Base-by-base conservation (phyloP, 2,888 invertebrate genomes). In the Alcis repandata region DNA sequence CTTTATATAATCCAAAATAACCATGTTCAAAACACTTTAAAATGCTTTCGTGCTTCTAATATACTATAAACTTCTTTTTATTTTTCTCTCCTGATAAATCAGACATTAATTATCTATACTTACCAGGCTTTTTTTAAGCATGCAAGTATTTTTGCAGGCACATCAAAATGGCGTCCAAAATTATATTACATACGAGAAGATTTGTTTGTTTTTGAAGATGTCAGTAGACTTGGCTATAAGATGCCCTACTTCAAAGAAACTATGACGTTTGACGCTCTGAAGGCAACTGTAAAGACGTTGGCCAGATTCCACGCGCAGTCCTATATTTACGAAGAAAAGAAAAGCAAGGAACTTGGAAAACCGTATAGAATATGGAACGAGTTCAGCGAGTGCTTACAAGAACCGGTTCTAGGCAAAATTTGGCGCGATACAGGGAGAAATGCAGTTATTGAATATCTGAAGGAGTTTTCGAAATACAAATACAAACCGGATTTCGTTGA, bases 291-390 rank as follows among this genome's bases (percentile, higher is more conserved):
- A 6, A 80, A 85, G 72, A 80, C 91, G 0, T 65, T 94, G 54
- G 94, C 94, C 0, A 85, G 76, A 68, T 94, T 94, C 74, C 94
- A 94, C 74, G 90, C 94, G 0, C 86, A 94, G 36, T 88, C 92
- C 0, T 84, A 87, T 17, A 89, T 94, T 59, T 91, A 85, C 64
- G 94, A 94, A 77, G 87, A 90, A 70, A 87, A 57, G 48, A 92
- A 79, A 79, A 87, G 75, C 71, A 87, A 72, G 68, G 80, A 78
- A 78, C 71, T 89, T 1, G 77, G 78, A 1, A 82, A 86, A 72
- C 79, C 80, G 0, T 92, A 91, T 61, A 83, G 85, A 57, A 85
- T 92, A 64, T 88, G 88, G 86, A 90, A 91, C 58, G 83, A 90
- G 9, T 92, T 82, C 59, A 77, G 79, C 17, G 76, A 87, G 22